Conservation (phyloP, 2,888 invertebrate species). For the Cheilosia soror region DNA sequence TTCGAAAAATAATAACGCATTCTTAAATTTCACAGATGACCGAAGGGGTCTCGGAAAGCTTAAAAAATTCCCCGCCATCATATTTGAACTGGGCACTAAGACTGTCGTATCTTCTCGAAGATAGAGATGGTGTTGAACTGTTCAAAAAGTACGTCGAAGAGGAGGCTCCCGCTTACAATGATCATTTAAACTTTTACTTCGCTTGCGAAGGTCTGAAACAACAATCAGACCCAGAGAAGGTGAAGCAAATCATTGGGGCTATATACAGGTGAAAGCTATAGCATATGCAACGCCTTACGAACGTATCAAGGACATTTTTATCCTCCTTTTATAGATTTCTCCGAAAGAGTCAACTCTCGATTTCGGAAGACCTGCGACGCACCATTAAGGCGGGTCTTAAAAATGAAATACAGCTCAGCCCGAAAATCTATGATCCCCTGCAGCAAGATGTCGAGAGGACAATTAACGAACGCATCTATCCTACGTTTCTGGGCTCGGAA, state of each 20-base stretch:
- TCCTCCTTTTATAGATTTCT: slow-evolving; percentile 86
- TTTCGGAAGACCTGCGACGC: slow-evolving; percentile 92
- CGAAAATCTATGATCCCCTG: slow-evolving; percentile 93
- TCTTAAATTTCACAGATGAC: slow-evolving; percentile 79
- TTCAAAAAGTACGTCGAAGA: slow-evolving; percentile 93
- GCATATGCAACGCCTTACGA: not conserved
- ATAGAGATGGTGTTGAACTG: slow-evolving; percentile 94
- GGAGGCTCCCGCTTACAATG: slow-evolving; percentile 91
- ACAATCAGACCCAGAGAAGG: slow-evolving; percentile 89
- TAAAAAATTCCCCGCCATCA: slow-evolving; percentile 86
- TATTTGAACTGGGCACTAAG: slow-evolving; percentile 96
- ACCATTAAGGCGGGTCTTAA: slow-evolving; percentile 90
- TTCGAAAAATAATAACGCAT: not conserved
- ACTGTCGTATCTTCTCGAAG: slow-evolving; percentile 92
- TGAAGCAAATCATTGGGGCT: slow-evolving; percentile 91
- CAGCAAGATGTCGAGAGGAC: slow-evolving; percentile 91
- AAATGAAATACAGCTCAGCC: slow-evolving; percentile 88
- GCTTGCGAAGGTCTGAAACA: slow-evolving; percentile 95
- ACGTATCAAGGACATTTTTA: not conserved
- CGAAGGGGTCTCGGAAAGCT: slow-evolving; percentile 83
- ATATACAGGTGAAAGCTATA: slow-evolving; percentile 88
- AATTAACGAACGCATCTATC: slow-evolving; percentile 95
- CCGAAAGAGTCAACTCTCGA: slow-evolving; percentile 91
- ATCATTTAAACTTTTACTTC: slow-evolving; percentile 96
- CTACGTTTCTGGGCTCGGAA: slow-evolving; percentile 96